These are phyloP conservation scores for Amblyteles armatorius DNA, from an alignment of 2,888 invertebrate species.

Conservation along the genomic window DNA sequence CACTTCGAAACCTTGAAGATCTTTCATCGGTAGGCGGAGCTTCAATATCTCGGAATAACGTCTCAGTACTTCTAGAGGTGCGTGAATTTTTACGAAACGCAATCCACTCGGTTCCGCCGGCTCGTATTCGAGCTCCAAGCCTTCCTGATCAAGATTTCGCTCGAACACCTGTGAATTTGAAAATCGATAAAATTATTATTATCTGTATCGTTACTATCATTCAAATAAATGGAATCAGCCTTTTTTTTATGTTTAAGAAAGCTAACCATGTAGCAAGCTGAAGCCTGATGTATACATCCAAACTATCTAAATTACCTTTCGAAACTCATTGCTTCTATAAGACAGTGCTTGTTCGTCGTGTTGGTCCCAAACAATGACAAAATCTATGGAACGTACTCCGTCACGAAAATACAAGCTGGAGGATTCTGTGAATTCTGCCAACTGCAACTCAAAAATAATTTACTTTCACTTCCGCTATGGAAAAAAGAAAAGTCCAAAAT, in stretches of 20 bases:
- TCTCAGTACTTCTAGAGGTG: conserved; percentile 92
- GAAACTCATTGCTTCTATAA: conserved; percentile 71
- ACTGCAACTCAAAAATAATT: conserved; percentile 62
- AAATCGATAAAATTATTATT: not conserved
- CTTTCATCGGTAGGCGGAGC: conserved; percentile 97
- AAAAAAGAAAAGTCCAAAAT: not conserved
- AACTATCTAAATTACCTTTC: conserved; percentile 72
- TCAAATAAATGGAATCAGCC: not conserved
- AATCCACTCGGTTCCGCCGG: conserved; percentile 89
- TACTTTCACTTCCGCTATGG: not conserved
- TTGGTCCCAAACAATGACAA: conserved; percentile 92
- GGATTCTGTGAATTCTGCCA: conserved; percentile 70
- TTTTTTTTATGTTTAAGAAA: not conserved
- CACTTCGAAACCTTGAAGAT: conserved; percentile 89
- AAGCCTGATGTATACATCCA: not conserved
- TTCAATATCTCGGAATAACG: conserved; percentile 97
- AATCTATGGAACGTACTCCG: conserved; percentile 90
- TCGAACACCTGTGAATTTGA: conserved; percentile 87
- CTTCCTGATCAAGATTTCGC: conserved; percentile 90
- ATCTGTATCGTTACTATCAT: not conserved
- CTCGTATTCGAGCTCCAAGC: conserved; percentile 91
- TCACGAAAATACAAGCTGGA: conserved; percentile 88
- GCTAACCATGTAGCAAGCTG: not conserved
- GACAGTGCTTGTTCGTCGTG: conserved; percentile 86
- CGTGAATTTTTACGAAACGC: conserved; percentile 95